Evolutionary conservation across 2,888 invertebrate genomes (phyloP).

Genomic region (Carpatolechia fugitivella): DNA sequence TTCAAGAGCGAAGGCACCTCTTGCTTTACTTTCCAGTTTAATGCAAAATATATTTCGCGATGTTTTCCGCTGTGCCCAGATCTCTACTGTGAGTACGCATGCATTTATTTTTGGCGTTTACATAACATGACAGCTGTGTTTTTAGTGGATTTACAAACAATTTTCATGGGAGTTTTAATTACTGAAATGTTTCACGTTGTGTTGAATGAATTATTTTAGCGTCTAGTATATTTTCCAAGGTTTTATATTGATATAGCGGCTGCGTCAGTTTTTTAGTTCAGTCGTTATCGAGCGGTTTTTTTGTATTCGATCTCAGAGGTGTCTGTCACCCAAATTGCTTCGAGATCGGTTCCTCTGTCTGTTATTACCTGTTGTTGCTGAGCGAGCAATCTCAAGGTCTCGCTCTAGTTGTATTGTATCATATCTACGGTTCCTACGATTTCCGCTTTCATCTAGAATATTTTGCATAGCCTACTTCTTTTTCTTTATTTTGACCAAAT

Average conservation of each 20-base stretch:
- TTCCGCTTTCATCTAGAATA: constrained; percentile 6
- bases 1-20: constrained; percentile 33
- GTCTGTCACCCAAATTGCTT: background rate
- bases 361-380: constrained; percentile 8
- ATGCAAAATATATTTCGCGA: constrained; percentile 61
- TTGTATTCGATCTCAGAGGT: no score
- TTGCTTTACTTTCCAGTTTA: constrained; percentile 33
- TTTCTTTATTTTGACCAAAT: no score
- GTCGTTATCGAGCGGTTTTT: constrained; percentile 15
- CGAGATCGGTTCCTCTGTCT: background rate
- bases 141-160: constrained; percentile 52
- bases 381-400: constrained; percentile 18
- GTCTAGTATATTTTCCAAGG: background rate
- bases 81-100: constrained; percentile 69
- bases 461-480: background rate
- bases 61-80: constrained; percentile 72
- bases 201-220: background rate
- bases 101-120: constrained; percentile 72
- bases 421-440: constrained; percentile 11
- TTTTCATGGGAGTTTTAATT: constrained; percentile 23
- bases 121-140: constrained; percentile 75
- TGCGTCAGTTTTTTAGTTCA: background rate
- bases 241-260: background rate
- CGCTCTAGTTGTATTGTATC: constrained; percentile 10
- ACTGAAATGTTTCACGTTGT: constrained; percentile 11